These are phyloP conservation scores for Grantiella picta DNA, from an alignment of 2,113 vertebrate genomes.

Conservation along the genomic window DNA sequence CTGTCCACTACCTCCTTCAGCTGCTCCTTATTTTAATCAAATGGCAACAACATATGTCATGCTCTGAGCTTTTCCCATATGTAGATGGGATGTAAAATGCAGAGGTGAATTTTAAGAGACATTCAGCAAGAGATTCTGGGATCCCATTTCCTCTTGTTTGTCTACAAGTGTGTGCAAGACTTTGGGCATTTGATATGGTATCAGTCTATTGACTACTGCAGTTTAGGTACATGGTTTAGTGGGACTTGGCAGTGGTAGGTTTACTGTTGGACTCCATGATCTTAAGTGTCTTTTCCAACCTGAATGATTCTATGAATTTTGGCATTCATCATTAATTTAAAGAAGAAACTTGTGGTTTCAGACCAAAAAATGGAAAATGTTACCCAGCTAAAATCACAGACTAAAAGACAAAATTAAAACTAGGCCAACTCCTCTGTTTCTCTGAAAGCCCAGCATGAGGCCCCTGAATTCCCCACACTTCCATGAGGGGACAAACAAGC, in stretches of 20 bases:
- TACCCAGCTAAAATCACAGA: neutral
- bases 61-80: neutral
- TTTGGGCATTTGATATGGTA: neutral
- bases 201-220: neutral
- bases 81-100: neutral
- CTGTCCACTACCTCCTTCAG: neutral
- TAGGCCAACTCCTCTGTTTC: neutral
- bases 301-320: neutral
- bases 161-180: neutral
- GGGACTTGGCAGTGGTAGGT: neutral
- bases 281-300: neutral
- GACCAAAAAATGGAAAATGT: neutral
- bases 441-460: neutral
- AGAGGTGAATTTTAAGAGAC: neutral
- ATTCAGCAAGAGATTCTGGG: neutral
- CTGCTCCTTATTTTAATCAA: neutral
- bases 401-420: neutral
- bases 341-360: neutral
- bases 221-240: neutral
- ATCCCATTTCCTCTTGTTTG: neutral
- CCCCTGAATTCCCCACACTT: neutral
- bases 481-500: neutral
- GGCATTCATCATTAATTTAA: neutral
- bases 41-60: neutral
- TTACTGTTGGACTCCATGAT: neutral